These are phyloP conservation scores for Recurvirostra avosetta DNA, from an alignment of 2,113 vertebrate species.

Conservation along the genomic window DNA sequence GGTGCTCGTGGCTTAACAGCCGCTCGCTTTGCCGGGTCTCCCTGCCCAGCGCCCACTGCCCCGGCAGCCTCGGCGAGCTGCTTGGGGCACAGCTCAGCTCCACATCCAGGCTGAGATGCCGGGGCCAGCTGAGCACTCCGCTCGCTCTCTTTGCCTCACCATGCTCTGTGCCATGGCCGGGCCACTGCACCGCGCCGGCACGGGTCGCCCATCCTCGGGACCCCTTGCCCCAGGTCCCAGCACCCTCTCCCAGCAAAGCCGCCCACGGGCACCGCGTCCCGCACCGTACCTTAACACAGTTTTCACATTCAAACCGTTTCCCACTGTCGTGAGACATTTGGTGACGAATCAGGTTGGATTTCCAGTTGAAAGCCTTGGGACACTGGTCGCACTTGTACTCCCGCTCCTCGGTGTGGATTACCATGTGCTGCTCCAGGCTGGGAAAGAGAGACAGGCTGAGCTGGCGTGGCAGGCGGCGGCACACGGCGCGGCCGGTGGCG, in stretches of 20 bases:
- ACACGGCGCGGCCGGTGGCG: no score
- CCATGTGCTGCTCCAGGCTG: constrained; percentile 98
- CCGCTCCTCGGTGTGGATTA: constrained; percentile 94
- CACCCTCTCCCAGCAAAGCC: rapidly evolving
- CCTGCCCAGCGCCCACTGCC: background rate
- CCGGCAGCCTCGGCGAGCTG: background rate
- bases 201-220: rapidly evolving
- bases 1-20: rapidly evolving
- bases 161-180: rapidly evolving
- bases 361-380: constrained; percentile 99
- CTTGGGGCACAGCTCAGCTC: rapidly evolving
- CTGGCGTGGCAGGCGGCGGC: no score
- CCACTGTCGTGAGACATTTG: constrained; percentile 99
- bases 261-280: rapidly evolving
- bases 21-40: no score
- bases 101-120: no score
- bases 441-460: background rate
- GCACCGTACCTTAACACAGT: constrained; percentile 93
- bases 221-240: background rate
- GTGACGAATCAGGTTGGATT: constrained; percentile 99
- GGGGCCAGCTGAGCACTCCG: background rate
- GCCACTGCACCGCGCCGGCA: background rate
- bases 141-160: background rate
- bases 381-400: constrained; percentile 99
- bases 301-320: constrained; percentile 99